A percentile compares a stretch with the other conserved stretches of the same genome.
phyloP scores from a whole-genome alignment of 2,797 vertebrate species.

The Oreortyx pictus region DNA sequence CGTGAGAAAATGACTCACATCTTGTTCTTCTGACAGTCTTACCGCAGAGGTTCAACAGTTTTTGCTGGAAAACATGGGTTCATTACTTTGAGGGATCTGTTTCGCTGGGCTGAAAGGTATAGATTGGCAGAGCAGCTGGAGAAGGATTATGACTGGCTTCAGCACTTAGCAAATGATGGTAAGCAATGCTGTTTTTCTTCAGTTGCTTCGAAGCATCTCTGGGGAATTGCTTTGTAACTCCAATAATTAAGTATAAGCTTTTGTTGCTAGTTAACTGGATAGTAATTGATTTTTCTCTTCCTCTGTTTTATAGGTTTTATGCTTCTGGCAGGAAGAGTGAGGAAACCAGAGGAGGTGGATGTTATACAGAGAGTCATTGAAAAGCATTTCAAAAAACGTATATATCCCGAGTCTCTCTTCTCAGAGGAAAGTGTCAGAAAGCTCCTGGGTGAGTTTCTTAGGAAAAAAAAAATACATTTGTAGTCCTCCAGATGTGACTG shows the following conservation, averaged over 20 bases:
- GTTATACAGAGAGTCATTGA: slow-evolving; percentile 89
- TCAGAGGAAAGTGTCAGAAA: slow-evolving; percentile 86
- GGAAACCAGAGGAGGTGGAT: slow-evolving; percentile 90
- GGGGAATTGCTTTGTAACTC: not conserved
- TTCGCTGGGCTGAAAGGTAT: slow-evolving; percentile 97
- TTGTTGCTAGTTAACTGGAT: not conserved
- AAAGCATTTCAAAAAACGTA: slow-evolving; percentile 93
- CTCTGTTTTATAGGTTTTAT: slow-evolving; percentile 86
- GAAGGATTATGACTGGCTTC: slow-evolving; percentile 91
- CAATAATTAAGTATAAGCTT: not conserved
- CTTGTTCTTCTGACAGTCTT: slow-evolving; percentile 80
- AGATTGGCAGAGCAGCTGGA: slow-evolving; percentile 86
- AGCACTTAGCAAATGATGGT: slow-evolving; percentile 96
- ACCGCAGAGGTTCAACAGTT: slow-evolving; percentile 92
- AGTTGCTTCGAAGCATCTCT: not conserved
- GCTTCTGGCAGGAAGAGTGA: slow-evolving; percentile 94
- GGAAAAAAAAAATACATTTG: not conserved
- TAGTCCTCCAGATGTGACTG: not conserved
- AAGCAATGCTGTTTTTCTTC: slow-evolving; percentile 7
- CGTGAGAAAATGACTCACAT: not conserved
- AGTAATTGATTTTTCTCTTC: not conserved
- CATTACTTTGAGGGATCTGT: slow-evolving; percentile 95
- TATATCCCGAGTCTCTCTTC: slow-evolving; percentile 88
- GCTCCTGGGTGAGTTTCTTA: slow-evolving; percentile 88
- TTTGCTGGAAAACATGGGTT: slow-evolving; percentile 98